Base-by-base conservation (phyloP, 35 echinoderm and acorn worm species). In the Heliocidaris tuberculata region DNA sequence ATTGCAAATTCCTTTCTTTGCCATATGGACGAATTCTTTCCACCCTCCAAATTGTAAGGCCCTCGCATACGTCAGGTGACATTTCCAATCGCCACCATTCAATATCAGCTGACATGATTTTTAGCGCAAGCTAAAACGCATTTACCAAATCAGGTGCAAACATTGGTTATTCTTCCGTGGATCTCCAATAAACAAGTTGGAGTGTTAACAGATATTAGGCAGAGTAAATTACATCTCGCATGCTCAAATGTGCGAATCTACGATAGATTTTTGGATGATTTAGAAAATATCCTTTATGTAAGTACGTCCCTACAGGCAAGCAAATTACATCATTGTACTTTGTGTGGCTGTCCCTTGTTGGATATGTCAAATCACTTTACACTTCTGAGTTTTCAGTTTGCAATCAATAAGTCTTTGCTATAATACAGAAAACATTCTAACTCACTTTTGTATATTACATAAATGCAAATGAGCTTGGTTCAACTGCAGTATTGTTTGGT, bases 171-270 rank as follows among this genome's bases (percentile, higher is more conserved):
- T 78, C 65, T 78, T 4, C 21, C 27, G 65, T 78, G 65, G 21
- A n/a, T 19, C 21, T 78, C 65, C 65, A 21, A n/a, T 78, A 78
- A 78, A 78, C 65, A 78, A 78, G 19, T 78, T 78, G 65, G 27
- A 78, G 65, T 78, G 65, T 78, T 78, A 78, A 78, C 65, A n/a
- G 65, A 78, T n/a, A 78, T 78, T 78, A 78, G 65, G 21, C 19
- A n/a, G 65, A 78, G 65, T 27, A 78, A 78, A 78, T 78, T n/a
- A 78, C 65, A 78, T 29, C 65, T 78, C 27, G 65, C 65, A n/a
- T 78, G 65, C 21, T 24, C 27, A n/a, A 21, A 78, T 78, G 65
- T 78, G 65, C 19, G 27, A 78, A n/a, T 78, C 27, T 78, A 27
- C 2, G 19, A 24, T 78, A 78, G 2, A 27, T 21, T 78, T 27